A percentile compares a stretch with the other conserved stretches of the same genome.
Conservation (phyloP, 2,797 vertebrate species). For the Gambusia yucatana region DNA sequence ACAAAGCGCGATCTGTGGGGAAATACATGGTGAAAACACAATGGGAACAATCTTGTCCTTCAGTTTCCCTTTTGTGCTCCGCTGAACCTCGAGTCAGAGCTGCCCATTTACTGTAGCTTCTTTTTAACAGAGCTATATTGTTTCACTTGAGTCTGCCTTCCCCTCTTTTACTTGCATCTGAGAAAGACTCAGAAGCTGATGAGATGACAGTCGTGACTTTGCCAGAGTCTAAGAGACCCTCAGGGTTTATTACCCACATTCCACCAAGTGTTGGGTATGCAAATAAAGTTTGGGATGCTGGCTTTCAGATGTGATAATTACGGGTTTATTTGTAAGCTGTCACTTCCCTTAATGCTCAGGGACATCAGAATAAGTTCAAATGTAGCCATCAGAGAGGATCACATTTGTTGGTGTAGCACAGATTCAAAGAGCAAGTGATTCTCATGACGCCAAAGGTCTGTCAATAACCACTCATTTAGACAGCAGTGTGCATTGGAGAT, state of each 20-base stretch:
- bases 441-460: slow-evolving; percentile 81
- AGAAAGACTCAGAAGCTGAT: slow-evolving; percentile 76
- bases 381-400: slow-evolving; percentile 83
- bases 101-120: slow-evolving; percentile 75
- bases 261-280: slow-evolving; percentile 82
- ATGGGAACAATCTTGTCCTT: slow-evolving; percentile 83
- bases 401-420: slow-evolving; percentile 79
- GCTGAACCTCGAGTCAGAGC: slow-evolving; percentile 76
- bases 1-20: slow-evolving; percentile 78
- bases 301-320: slow-evolving; percentile 87
- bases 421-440: slow-evolving; percentile 80
- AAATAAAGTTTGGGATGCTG: slow-evolving; percentile 82
- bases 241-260: slow-evolving; percentile 78
- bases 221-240: slow-evolving; percentile 76
- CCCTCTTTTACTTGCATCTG: slow-evolving; percentile 67
- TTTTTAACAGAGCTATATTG: slow-evolving; percentile 69
- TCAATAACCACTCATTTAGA: slow-evolving; percentile 85
- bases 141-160: slow-evolving; percentile 70
- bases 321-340: slow-evolving; percentile 90
- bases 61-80: slow-evolving; percentile 77
- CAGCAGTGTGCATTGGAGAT: slow-evolving; percentile 81
- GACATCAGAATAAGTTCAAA: slow-evolving; percentile 87
- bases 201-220: slow-evolving; percentile 78
- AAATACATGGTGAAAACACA: slow-evolving; percentile 79
- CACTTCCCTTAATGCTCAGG: slow-evolving; percentile 86